Conservation (phyloP, 2,113 vertebrate genomes). For the Zosterops borbonicus region DNA sequence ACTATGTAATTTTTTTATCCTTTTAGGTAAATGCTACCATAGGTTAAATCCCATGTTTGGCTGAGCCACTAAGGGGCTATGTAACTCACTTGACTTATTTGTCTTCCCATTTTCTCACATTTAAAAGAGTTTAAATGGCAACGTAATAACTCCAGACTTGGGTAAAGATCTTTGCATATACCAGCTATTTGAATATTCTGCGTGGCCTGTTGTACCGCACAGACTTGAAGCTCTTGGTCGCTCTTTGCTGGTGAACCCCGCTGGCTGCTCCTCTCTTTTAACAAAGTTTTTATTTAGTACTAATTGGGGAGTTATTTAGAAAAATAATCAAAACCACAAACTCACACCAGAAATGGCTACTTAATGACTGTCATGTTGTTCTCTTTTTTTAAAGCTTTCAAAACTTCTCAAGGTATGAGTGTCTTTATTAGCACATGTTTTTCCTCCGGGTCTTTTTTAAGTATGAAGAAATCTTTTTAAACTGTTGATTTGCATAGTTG, state of each 20-base stretch:
- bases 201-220: accelerated
- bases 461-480: background rate
- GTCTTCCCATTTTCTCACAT: background rate
- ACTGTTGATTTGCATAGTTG: background rate
- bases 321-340: background rate
- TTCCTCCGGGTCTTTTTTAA: background rate
- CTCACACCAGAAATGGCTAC: background rate
- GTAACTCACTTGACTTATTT: background rate
- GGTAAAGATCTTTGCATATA: background rate
- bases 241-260: background rate
- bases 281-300: background rate
- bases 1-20: background rate
- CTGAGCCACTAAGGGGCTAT: background rate
- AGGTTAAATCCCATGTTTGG: background rate
- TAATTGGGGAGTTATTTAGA: background rate
- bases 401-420: background rate
- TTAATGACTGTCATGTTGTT: background rate
- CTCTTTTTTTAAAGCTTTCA: background rate
- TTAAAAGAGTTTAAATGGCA: background rate
- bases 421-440: background rate
- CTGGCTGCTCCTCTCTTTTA: background rate
- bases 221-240: too few relatives aligned
- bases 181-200: background rate
- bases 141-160: accelerated
- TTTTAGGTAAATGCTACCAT: background rate